These are phyloP conservation scores for Tympanoctomys barrerae DNA, from an alignment of 2,797 vertebrate species.

Conservation along the genomic window DNA sequence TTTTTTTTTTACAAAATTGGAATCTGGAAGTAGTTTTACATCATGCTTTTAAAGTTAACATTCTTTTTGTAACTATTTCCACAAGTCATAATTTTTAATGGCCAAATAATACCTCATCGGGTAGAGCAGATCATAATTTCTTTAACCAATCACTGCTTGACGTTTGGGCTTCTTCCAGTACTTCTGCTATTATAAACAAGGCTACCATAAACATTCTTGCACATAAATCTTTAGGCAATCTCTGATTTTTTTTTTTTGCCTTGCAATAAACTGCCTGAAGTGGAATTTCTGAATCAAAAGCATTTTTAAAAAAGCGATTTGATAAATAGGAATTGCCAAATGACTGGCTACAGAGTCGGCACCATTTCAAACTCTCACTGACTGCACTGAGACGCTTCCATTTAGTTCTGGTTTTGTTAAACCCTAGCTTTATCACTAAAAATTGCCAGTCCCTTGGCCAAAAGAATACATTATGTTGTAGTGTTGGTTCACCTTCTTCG, in stretches of 20 bases:
- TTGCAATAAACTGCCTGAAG: slow-evolving; percentile 62
- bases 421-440: slow-evolving; percentile 54
- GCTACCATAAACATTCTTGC: slow-evolving; percentile 6
- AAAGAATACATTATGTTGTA: not conserved
- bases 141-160: slow-evolving; percentile 51
- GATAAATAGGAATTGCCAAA: slow-evolving; percentile 54
- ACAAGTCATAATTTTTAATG: slow-evolving; percentile 70
- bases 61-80: slow-evolving; percentile 67
- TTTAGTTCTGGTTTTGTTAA: not conserved
- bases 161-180: slow-evolving; percentile 51
- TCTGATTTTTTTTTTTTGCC: not conserved
- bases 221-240: slow-evolving; percentile 67
- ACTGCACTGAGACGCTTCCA: not conserved
- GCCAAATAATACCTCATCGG: slow-evolving; percentile 51
- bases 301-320: slow-evolving; percentile 51
- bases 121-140: slow-evolving; percentile 41
- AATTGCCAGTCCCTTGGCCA: not conserved
- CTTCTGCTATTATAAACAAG: slow-evolving; percentile 50
- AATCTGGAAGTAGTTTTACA: slow-evolving; percentile 56
- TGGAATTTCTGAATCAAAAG: slow-evolving; percentile 71
- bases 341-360: not conserved
- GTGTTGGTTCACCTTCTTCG: not conserved
- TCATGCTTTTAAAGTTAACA: slow-evolving; percentile 62
- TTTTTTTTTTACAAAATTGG: slow-evolving; percentile 58
- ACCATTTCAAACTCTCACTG: not conserved